Evolutionary conservation across 2,113 vertebrate species (phyloP), one percentile per base, ranked within the genome.

Genomic region (Apaloderma vittatum): DNA sequence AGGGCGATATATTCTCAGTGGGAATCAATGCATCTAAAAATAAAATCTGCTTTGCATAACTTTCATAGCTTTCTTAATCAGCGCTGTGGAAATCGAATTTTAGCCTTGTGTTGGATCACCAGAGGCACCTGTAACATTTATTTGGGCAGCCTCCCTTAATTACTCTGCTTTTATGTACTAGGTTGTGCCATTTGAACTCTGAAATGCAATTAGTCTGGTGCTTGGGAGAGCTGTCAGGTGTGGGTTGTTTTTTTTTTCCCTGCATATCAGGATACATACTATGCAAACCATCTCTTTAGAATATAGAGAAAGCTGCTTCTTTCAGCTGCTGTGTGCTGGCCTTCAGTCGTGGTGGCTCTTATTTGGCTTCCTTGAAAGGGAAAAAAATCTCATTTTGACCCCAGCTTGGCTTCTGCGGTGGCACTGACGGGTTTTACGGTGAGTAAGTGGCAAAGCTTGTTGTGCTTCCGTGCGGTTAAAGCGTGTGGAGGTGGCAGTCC

Each of bases 11-110:
- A 27, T 84, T 92, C 73, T 40, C 83, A 15, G 72, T 55, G 67
- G 74, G 72, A 77, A 34, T 84, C n/a, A 34, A 59, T 70, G 20
- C 20, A 32, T 91, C 93, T 96, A 95, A 95, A 96, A 96, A 96
- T 96, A 93, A 90, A 85, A 68, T 43, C 76, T 77, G 68, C 76
- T 91, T 86, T 85, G 58, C 94, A 81, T 95, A 91, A 79, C 86
- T 48, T 80, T 94, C 93, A 92, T 94, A 86, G 32, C 76, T 96
- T 92, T 11, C 86, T 86, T 71, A 46, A 80, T 86, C 79, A 73
- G 68, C 32, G 51, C 61, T 36, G 26, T 32, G 48, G 65, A 81
- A 86, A 71, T 46, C 80, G 91, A 88, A 34, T 90, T 90, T 88
- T 80, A 67, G 46, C 73, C 34, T 88, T 34, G 20, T 6, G 1